Conservation (phyloP, 2,113 vertebrate genomes). For the Myotis lucifugus region DNA sequence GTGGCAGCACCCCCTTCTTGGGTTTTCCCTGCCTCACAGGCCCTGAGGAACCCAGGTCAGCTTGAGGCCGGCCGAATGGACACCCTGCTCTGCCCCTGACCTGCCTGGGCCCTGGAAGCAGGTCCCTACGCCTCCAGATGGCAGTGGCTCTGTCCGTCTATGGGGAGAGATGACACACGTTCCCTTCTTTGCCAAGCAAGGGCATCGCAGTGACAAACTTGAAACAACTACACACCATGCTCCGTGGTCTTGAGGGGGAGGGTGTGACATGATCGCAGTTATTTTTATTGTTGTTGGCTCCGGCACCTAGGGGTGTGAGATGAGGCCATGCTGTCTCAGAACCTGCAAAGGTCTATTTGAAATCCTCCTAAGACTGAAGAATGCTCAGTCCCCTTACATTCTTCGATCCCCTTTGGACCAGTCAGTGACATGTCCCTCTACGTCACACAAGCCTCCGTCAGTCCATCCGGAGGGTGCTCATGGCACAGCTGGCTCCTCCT, state of each 20-base stretch:
- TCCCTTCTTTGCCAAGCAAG: background rate
- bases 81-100: background rate
- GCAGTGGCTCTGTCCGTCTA: background rate
- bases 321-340: constrained; percentile 30
- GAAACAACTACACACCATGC: background rate
- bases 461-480: background rate
- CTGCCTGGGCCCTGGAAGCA: background rate
- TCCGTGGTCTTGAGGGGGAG: background rate
- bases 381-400: background rate
- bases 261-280: constrained; percentile 34
- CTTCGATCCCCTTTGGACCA: background rate
- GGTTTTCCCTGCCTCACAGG: background rate
- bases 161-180: background rate
- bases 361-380: constrained; percentile 33
- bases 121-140: background rate
- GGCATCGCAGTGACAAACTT: background rate
- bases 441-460: background rate
- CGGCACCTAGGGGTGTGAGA: constrained; percentile 17
- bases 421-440: background rate
- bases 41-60: background rate
- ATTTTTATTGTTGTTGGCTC: constrained; percentile 61
- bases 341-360: background rate
- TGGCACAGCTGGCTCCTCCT: background rate
- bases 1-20: background rate
- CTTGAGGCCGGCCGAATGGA: background rate